phyloP scores from a whole-genome alignment of 1,140 invertebrate genomes.

The Elymnias hypermnestra region DNA sequence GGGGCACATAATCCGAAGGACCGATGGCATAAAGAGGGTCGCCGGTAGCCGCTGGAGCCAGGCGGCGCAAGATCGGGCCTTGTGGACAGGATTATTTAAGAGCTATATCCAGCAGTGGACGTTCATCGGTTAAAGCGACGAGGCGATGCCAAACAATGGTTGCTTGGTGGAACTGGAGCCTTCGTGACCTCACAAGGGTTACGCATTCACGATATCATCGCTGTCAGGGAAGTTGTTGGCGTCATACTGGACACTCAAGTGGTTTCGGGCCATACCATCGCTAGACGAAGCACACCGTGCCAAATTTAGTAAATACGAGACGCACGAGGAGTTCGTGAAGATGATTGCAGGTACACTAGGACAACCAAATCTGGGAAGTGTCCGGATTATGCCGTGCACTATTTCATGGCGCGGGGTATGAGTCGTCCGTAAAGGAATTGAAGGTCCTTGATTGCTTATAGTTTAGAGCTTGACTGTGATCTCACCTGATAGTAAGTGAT shows the following conservation, averaged over 20 bases:
- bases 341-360: conserved; percentile 7
- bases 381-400: neutral
- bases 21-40: no score
- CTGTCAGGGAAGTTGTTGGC: conserved; percentile 1
- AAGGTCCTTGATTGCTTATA: no score
- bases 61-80: no score
- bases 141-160: conserved; percentile 5
- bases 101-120: no score
- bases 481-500: no score
- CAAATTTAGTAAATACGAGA: conserved; percentile 17
- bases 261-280: conserved; percentile 24
- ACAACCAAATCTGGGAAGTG: neutral
- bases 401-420: no score
- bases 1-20: no score
- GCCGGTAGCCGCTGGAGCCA: no score
- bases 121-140: no score
- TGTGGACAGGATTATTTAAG: no score
- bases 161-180: conserved; percentile 17
- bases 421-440: neutral
- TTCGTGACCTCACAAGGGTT: conserved; percentile 25
- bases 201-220: neutral
- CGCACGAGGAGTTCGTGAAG: conserved; percentile 8
- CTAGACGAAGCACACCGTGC: conserved; percentile 15
- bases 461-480: no score
- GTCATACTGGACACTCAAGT: conserved; percentile 16